Evolutionary conservation across 92 coral and sea anemone genomes (phyloP), one percentile per base, ranked within the genome.

Genomic region (Epizoanthus scotinus): DNA sequence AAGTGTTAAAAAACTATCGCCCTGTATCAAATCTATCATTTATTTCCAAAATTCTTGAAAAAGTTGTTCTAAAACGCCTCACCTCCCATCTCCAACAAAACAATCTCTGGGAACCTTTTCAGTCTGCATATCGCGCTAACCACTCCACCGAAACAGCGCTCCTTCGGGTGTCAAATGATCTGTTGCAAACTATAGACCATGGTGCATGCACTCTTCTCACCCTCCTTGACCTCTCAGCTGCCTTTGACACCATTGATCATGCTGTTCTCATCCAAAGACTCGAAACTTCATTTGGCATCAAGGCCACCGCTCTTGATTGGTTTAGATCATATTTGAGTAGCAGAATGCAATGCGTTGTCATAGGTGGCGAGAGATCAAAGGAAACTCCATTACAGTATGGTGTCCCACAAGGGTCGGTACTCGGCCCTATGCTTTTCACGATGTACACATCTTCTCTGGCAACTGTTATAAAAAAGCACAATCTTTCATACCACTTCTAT

Each of bases 331-430:
- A 71, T 47, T 14, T 71, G 22, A 36, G 60, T 20, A 59, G 47
- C 59, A 61, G 78, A n/a, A 72, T 36, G 26, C 78, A 72, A 72
- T 36, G 25, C 36, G 58, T 55, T 50, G 58, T 42, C 20, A 59
- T 72, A 19, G 47, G 47, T 19, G 18, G 47, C 59, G 78, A 14
- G 18, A 55, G 18, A 1, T 72, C 78, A 36, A 63, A 52, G 49
- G 73, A 34, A 19, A 42, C 18, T 8, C 22, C 73, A 14, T 22
- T 25, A 24, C 22, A 44, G 0, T 40, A 55, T 14, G 78, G 61
- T 21, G 78, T 50, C 58, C 78, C 61, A 24, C 60, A 72, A 72
- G 78, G 78, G 58, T 72, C 78, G 47, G 78, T 72, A 26, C 78
- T 72, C 27, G 78, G 63, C 7, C 78, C 78, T 22, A 13, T 72